These are phyloP conservation scores for Drosophila niveifrons DNA, from an alignment of 2,888 invertebrate genomes.

Conservation along the genomic window DNA sequence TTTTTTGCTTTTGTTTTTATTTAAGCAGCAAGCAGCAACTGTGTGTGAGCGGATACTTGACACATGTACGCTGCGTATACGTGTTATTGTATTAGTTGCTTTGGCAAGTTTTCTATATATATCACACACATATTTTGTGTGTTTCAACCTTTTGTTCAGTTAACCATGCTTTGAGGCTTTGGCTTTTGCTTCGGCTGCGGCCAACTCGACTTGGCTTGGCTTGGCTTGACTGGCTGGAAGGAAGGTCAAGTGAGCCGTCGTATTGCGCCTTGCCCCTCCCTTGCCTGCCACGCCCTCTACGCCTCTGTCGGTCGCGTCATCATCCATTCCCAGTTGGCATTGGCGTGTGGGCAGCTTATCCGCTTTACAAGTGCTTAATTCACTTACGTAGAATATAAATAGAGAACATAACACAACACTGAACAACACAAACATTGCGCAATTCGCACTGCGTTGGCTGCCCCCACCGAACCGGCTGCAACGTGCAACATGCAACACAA, in stretches of 20 bases:
- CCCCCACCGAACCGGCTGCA: constrained; percentile 10
- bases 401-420: constrained; percentile 24
- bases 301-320: constrained; percentile 22
- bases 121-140: not conserved
- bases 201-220: constrained; percentile 4
- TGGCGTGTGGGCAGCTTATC: constrained; percentile 70
- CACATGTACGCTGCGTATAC: constrained; percentile 7
- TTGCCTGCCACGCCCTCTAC: constrained; percentile 23
- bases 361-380: constrained; percentile 76
- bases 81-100: constrained; percentile 14
- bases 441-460: constrained; percentile 57
- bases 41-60: constrained; percentile 40
- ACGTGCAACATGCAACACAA: constrained; percentile 16
- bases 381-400: constrained; percentile 57
- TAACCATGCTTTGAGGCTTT: constrained; percentile 32
- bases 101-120: constrained; percentile 14
- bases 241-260: constrained; percentile 67
- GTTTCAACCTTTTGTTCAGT: constrained; percentile 44
- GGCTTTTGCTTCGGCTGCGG: constrained; percentile 32
- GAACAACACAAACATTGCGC: constrained; percentile 51
- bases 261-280: constrained; percentile 42
- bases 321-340: constrained; percentile 39
- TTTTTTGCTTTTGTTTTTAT: constrained; percentile 25
- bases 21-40: constrained; percentile 12
- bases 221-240: constrained; percentile 37